Base-by-base conservation (phyloP, 23 tunicate species). In the Pegea sp. region DNA sequence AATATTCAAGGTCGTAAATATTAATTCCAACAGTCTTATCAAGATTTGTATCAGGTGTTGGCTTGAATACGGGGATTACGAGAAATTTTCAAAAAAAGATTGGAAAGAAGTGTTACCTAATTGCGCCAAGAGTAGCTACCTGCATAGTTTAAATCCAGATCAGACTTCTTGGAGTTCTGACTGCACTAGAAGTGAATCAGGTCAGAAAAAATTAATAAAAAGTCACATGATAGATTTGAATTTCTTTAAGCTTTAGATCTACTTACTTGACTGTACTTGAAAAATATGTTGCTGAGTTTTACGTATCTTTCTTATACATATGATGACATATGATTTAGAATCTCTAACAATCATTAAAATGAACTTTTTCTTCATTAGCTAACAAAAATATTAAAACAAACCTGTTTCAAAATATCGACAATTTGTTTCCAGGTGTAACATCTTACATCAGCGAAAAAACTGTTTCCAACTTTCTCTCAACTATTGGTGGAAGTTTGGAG, bases 401-500 rank as follows among this genome's bases (percentile, higher is more conserved):
- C n/a, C n/a, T n/a, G n/a, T n/a, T n/a, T n/a, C n/a, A 8, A 38
- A 8, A 38, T 38, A 8, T 38, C 11, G 16, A 38, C 46, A 16
- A 7, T 13, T 55, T 5, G n/a, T 63, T 26, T 49, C 29, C 43
- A 63, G 68, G 28, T 27, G 3, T 26, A 26, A 28, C 58, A 16
- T 28, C 23, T 22, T 49, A 57, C 26, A 24, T 67, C 29, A 48
- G 54, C 34, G 71, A 58, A 25, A 54, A 77, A 42, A 52, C 58
- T 22, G 55, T 48, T 20, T 65, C 56, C 25, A 62, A 63, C 5
- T 22, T 31, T 5, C 44, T 63, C 3, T 21, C 0, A 34, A 53
- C 49, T 51, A 25, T 46, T 4, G 90, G 90, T 27, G 90, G 90
- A 49, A 23, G 54, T 11, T 56, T 77, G 4, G 67, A 34, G 19